Conservation (phyloP, 1,140 invertebrate species). For the Aphidius ervi region DNA sequence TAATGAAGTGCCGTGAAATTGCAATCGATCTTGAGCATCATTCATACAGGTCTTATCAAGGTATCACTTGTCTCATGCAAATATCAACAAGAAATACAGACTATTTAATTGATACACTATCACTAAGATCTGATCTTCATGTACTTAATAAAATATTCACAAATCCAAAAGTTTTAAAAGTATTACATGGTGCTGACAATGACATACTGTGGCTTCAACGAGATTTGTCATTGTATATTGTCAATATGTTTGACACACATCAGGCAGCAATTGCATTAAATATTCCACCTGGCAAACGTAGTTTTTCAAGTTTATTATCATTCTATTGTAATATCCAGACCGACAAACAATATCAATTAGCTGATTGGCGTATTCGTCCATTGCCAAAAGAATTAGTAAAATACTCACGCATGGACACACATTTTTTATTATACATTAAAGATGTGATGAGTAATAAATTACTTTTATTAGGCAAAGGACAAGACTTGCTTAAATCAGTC, state of each 20-base stretch:
- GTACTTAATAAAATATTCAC: constrained; percentile 90
- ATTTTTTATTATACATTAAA: constrained; percentile 5
- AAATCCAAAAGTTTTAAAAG: constrained; percentile 86
- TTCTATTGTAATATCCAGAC: constrained; percentile 74
- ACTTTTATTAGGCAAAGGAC: neutral
- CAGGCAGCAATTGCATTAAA: constrained; percentile 76
- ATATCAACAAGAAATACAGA: constrained; percentile 84
- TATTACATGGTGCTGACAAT: constrained; percentile 87
- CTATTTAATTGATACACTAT: constrained; percentile 87
- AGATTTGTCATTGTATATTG: constrained; percentile 91
- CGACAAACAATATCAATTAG: constrained; percentile 89
- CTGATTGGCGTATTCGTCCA: constrained; percentile 95
- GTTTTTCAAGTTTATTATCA: constrained; percentile 75
- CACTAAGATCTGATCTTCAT: constrained; percentile 76
- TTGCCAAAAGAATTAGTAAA: constrained; percentile 76
- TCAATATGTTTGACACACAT: constrained; percentile 97
- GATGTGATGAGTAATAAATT: neutral
- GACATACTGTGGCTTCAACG: constrained; percentile 94
- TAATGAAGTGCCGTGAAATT: constrained; percentile 67
- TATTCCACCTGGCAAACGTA: constrained; percentile 60
- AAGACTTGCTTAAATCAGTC: neutral
- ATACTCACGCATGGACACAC: constrained; percentile 93
- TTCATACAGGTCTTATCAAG: constrained; percentile 77
- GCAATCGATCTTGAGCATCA: constrained; percentile 92
- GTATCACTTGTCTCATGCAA: constrained; percentile 90